Conservation (phyloP, 2,888 invertebrate species). For the Drosophila mulleri region DNA sequence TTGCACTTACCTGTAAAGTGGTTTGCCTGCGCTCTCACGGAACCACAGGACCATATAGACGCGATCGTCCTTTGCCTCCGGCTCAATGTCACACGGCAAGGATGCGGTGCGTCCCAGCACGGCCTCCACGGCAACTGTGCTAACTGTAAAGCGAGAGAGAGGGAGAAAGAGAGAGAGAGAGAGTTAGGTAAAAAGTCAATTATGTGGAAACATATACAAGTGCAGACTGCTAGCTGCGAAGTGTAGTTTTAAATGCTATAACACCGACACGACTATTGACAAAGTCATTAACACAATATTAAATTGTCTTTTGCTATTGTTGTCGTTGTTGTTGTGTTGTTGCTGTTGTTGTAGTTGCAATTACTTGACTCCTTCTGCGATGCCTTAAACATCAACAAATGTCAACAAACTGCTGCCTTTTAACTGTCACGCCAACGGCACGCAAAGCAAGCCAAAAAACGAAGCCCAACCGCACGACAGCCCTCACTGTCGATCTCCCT, state of each 20-base stretch:
- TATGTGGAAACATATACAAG: conserved; percentile 35
- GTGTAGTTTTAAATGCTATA: conserved; percentile 66
- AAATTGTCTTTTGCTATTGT: conserved; percentile 45
- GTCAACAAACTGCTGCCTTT: conserved; percentile 79
- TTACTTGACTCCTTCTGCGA: conserved; percentile 71
- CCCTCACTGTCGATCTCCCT: conserved; percentile 4
- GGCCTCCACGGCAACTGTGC: conserved; percentile 91
- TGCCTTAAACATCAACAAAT: conserved; percentile 73
- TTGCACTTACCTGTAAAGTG: conserved; percentile 92
- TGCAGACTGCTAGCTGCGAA: conserved; percentile 22
- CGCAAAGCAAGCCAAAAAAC: conserved; percentile 59
- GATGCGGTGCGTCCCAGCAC: conserved; percentile 93
- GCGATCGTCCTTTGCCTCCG: conserved; percentile 92
- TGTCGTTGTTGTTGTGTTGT: conserved; percentile 1
- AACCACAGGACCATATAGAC: conserved; percentile 98
- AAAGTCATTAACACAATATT: conserved; percentile 80
- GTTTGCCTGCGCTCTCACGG: conserved; percentile 93
- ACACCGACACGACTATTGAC: conserved; percentile 71
- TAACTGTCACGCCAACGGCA: conserved; percentile 77
- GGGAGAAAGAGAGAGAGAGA: not conserved
- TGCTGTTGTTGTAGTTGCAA: conserved; percentile 51
- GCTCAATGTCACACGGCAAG: conserved; percentile 95
- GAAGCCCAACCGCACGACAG: conserved; percentile 68
- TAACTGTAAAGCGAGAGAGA: conserved; percentile 85
- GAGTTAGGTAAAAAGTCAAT: conserved; percentile 43